Evolutionary conservation across 64 coral and sea anemone species (phyloP), one percentile per base, ranked within the genome.

Genomic region (Actinia equina): DNA sequence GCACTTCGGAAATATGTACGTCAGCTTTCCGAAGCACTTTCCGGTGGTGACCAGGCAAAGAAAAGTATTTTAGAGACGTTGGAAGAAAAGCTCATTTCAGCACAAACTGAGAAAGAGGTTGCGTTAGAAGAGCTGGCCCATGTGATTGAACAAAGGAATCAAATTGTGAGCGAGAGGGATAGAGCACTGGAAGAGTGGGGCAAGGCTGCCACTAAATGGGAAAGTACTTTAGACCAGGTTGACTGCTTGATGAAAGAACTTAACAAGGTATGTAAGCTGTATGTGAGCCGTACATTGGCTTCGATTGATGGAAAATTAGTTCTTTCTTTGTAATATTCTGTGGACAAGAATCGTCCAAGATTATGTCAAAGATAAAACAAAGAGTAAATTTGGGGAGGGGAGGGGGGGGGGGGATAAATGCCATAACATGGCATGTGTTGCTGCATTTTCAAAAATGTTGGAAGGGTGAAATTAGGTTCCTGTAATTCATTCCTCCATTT

Each of bases 141-240:
- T 46, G 97, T 99, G 81, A 93, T 95, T 84, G 87, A 95, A 59
- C 93, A 99, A 44, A 85, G 93, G 22, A 88, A 99, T 79, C 85
- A 92, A 42, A 80, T 95, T 12, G 82, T 95, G 5, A 71, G 54
- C 44, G 97, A 99, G 54, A 76, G 94, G 23, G 97, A 99, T 43
- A 87, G 88, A 18, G 97, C 97, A 3, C 83, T 95, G n/a, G 97
- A 99, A 86, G 97, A 99, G 77, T 99, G 97, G 97, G 97, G 93
- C 1, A 95, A 93, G 83, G 97, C 97, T 6, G 94, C 97, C 0
- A 86, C 87, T 43, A 99, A 99, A 80, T 99, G 97, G 97, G 97
- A 99, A 74, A 99, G 80, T 5, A 99, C 93, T 52, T 67, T 99
- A 54, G 97, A 99, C 83, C 97, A 99, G 43, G 82, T 99, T 22